phyloP scores from a whole-genome alignment of 2,797 vertebrate genomes.

The Potorous gilbertii region DNA sequence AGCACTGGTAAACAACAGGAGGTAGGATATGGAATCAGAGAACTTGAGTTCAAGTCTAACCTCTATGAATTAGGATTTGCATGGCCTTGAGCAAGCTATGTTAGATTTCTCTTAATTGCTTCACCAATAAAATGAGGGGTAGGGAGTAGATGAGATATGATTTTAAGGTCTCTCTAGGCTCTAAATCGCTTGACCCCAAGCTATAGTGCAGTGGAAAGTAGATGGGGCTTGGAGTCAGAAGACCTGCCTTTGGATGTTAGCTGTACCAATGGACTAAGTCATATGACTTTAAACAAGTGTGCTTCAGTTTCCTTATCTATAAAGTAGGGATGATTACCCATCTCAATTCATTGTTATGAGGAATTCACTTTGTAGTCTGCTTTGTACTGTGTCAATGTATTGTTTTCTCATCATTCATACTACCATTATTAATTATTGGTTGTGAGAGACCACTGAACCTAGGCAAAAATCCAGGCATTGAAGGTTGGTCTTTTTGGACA shows the following conservation, averaged over 20 bases:
- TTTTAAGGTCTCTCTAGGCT: neutral
- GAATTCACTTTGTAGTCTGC: neutral
- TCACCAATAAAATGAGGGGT: neutral
- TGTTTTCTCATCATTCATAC: neutral
- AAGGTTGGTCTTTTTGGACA: neutral
- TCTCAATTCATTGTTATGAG: neutral
- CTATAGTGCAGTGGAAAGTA: neutral
- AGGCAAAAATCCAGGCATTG: neutral
- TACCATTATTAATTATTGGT: neutral
- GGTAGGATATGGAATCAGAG: neutral
- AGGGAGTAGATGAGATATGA: neutral
- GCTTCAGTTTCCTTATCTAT: neutral
- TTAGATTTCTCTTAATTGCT: neutral
- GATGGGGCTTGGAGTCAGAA: neutral
- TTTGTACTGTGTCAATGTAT: neutral
- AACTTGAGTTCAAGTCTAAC: neutral
- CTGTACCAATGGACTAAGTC: neutral
- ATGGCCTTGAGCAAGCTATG: neutral
- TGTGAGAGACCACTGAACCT: neutral
- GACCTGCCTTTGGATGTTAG: neutral
- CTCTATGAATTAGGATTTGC: neutral
- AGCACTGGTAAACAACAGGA: too few relatives aligned
- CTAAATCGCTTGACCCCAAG: neutral
- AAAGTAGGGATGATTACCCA: neutral
- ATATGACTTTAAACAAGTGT: neutral